Evolutionary conservation across 2,888 invertebrate genomes (phyloP).

Genomic region (Syrista parreyssii): DNA sequence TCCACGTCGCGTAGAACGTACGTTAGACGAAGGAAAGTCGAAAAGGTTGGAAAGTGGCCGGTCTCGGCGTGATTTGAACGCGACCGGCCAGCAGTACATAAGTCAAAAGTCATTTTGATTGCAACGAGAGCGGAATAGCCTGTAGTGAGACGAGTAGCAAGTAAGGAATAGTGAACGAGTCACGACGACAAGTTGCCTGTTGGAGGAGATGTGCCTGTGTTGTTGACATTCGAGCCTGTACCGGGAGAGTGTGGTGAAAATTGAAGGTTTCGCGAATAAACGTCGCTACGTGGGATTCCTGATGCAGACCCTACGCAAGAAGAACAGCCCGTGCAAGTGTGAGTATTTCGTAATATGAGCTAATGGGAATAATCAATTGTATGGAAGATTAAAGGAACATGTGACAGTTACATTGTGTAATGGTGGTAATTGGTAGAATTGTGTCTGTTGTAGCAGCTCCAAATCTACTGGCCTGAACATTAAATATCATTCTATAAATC

Average conservation of each 20-base stretch:
- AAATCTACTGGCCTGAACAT: too few relatives aligned
- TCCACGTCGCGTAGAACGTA: slow-evolving; percentile 38
- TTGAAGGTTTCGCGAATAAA: slow-evolving; percentile 20
- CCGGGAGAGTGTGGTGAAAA: slow-evolving; percentile 10
- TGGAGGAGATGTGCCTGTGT: slow-evolving; percentile 24
- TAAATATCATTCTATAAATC: too few relatives aligned
- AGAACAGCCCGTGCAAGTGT: slow-evolving; percentile 95
- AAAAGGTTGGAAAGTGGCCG: too few relatives aligned
- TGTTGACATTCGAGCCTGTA: slow-evolving; percentile 24
- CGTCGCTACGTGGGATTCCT: slow-evolving; percentile 33
- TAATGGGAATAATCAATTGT: too few relatives aligned
- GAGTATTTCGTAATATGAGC: slow-evolving; percentile 69
- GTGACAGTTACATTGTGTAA: too few relatives aligned
- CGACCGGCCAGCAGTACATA: too few relatives aligned
- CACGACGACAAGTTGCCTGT: slow-evolving; percentile 20
- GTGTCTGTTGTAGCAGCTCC: too few relatives aligned
- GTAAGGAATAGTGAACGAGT: slow-evolving; percentile 20
- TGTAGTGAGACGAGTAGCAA: slow-evolving; percentile 1
- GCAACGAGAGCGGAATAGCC: too few relatives aligned
- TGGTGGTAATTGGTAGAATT: too few relatives aligned
- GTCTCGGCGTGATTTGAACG: too few relatives aligned
- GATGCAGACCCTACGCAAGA: slow-evolving; percentile 94
- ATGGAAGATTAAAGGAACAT: too few relatives aligned
- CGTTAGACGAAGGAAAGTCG: too few relatives aligned
- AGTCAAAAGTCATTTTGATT: background rate